phyloP scores from a whole-genome alignment of 2,113 vertebrate species.

The Cygnus buccinator region DNA sequence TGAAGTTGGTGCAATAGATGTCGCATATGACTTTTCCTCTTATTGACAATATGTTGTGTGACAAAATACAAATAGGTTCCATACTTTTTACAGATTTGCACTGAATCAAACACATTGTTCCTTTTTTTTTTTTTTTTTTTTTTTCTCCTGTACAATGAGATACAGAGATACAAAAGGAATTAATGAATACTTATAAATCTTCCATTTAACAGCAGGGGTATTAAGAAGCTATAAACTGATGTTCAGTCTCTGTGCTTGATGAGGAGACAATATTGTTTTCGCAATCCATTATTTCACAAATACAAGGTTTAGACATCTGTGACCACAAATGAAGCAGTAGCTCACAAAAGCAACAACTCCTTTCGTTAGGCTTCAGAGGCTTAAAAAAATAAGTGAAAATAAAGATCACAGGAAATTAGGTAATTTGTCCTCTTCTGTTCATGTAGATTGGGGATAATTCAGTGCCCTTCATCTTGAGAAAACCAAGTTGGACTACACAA shows the following conservation, averaged over 20 bases:
- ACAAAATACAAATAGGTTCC: neutral
- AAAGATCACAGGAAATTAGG: neutral
- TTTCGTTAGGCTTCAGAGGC: neutral
- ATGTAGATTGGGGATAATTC: neutral
- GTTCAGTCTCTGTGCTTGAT: neutral
- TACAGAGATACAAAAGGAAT: neutral
- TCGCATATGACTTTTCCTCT: neutral
- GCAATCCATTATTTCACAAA: neutral
- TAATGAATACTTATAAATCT: neutral
- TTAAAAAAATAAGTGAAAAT: neutral
- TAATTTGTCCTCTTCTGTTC: neutral
- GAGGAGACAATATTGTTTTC: neutral
- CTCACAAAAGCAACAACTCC: neutral
- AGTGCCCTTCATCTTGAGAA: neutral
- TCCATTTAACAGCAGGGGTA: neutral
- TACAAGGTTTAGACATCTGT: neutral
- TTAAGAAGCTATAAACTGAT: neutral
- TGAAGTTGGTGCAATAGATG: neutral
- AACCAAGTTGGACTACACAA: neutral
- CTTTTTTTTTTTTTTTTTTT: neutral
- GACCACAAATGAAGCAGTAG: neutral
- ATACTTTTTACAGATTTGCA: neutral
- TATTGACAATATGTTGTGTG: neutral
- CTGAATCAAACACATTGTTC: neutral
- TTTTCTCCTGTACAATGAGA: neutral